Conservation (phyloP, 2,113 vertebrate species). For the Marmota flaviventris region DNA sequence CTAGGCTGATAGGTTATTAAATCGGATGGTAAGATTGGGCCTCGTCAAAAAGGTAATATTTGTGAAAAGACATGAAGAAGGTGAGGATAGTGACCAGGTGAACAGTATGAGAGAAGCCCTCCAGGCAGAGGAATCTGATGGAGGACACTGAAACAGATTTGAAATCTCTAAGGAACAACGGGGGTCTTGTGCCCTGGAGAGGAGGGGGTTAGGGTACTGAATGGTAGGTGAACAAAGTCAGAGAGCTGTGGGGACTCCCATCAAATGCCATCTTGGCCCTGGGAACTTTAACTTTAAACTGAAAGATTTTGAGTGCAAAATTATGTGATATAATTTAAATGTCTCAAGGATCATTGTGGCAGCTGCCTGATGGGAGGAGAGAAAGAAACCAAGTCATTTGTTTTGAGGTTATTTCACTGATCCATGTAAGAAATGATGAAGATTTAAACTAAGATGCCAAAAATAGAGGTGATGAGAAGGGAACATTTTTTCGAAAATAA, state of each 20-base stretch:
- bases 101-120: neutral
- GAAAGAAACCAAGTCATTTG: neutral
- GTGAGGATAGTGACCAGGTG: neutral
- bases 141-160: neutral
- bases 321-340: neutral
- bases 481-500: neutral
- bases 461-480: neutral
- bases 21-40: neutral
- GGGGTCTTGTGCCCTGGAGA: no score
- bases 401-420: neutral
- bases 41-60: neutral
- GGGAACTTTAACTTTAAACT: neutral
- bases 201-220: neutral
- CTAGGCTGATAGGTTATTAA: neutral
- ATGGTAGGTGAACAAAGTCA: neutral
- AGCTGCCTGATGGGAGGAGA: neutral
- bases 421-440: neutral
- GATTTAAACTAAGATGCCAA: neutral
- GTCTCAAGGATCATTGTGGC: neutral
- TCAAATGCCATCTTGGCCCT: neutral
- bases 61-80: neutral
- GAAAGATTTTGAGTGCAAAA: neutral
- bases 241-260: no score
- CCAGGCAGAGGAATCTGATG: neutral
- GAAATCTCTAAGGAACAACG: neutral